phyloP scores from a whole-genome alignment of 2,888 invertebrate genomes.

The Lysandra bellargus region DNA sequence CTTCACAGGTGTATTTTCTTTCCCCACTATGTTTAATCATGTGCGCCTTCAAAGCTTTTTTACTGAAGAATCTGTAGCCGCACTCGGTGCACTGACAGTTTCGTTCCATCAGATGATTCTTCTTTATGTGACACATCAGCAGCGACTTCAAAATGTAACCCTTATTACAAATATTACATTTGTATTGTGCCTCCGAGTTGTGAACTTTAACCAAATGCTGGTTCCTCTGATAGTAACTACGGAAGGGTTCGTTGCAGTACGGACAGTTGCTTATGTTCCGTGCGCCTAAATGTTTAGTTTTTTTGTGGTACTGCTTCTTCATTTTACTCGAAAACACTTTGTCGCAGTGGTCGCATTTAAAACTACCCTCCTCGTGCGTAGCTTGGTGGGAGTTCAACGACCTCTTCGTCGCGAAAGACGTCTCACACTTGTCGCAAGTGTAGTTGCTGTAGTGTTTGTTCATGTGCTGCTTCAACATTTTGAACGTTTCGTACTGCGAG shows the following conservation, averaged over 20 bases:
- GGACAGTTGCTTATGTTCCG: constrained; percentile 66
- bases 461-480: constrained; percentile 72
- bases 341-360: constrained; percentile 66
- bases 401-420: constrained; percentile 60
- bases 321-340: constrained; percentile 60
- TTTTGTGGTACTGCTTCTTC: constrained; percentile 67
- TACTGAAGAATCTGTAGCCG: constrained; percentile 74
- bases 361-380: constrained; percentile 62
- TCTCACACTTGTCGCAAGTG: constrained; percentile 57
- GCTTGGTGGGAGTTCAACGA: constrained; percentile 58
- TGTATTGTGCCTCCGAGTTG: constrained; percentile 65
- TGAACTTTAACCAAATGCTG: constrained; percentile 69
- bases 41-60: constrained; percentile 75
- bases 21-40: constrained; percentile 75
- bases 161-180: constrained; percentile 67
- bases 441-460: constrained; percentile 67
- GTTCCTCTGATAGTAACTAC: constrained; percentile 68
- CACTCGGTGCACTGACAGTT: constrained; percentile 75
- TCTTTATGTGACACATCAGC: constrained; percentile 68
- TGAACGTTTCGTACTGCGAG: constrained; percentile 66
- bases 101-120: constrained; percentile 71
- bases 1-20: constrained; percentile 60
- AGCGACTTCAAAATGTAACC: constrained; percentile 62
- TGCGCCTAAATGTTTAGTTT: constrained; percentile 64
- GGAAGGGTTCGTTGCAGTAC: constrained; percentile 61